Conservation (phyloP, 2,113 vertebrate genomes). For the Callorhinus ursinus region DNA sequence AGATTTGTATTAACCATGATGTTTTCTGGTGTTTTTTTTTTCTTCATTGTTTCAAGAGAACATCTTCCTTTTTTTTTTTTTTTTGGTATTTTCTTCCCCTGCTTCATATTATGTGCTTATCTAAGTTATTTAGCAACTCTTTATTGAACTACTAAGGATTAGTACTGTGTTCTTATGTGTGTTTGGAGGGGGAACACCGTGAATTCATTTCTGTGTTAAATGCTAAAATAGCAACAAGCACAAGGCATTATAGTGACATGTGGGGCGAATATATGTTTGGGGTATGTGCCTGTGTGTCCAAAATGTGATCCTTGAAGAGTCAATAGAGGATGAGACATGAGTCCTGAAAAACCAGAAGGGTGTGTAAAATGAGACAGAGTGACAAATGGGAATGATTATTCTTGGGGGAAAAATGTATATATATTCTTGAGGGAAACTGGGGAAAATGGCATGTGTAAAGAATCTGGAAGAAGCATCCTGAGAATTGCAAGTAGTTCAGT, state of each 20-base stretch:
- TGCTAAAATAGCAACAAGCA: not conserved
- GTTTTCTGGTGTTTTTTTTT: not conserved
- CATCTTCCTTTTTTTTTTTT: not conserved
- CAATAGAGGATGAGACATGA: not conserved
- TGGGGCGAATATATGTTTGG: not conserved
- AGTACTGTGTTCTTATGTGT: not conserved
- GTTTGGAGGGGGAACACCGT: not conserved
- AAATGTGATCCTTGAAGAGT: not conserved
- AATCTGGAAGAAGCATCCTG: not conserved
- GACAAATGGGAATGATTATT: not conserved
- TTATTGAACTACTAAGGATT: not conserved
- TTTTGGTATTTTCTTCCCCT: not conserved
- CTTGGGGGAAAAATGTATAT: not conserved
- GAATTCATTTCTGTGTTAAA: not conserved
- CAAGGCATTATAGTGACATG: not conserved
- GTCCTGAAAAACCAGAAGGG: not conserved
- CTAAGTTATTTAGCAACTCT: not conserved
- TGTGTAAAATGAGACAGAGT: not conserved
- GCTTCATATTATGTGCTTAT: not conserved
- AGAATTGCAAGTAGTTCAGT: not conserved
- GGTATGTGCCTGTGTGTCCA: not conserved
- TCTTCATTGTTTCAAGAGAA: not conserved
- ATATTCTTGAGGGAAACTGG: not conserved
- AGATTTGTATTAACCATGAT: not conserved
- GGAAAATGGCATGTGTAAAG: not conserved